These are phyloP conservation scores for Ceyx erithaca DNA, from an alignment of 2,797 vertebrate genomes.

Conservation along the genomic window DNA sequence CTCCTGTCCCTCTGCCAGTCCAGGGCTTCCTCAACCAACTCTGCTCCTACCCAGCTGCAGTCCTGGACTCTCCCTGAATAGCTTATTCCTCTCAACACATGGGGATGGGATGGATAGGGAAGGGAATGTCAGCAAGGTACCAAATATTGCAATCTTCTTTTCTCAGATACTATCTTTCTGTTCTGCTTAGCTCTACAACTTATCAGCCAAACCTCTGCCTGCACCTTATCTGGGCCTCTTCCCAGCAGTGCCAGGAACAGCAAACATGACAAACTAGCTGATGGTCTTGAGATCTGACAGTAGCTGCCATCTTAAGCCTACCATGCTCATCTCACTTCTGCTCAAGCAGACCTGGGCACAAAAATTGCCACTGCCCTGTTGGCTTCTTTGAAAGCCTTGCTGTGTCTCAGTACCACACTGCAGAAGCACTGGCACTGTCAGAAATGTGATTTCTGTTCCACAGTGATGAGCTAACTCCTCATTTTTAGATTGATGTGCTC, in stretches of 20 bases:
- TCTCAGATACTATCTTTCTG: neutral
- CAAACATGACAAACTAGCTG: neutral
- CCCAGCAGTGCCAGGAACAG: neutral
- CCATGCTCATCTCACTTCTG: neutral
- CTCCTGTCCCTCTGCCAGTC: neutral
- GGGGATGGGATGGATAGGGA: neutral
- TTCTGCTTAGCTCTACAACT: neutral
- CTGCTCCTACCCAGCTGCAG: neutral
- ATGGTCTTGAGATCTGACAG: neutral
- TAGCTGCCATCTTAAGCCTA: neutral
- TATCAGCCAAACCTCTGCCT: neutral
- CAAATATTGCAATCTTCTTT: neutral
- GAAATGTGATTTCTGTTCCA: constrained; percentile 40
- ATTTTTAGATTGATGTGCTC: constrained; percentile 13
- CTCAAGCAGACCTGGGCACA: neutral
- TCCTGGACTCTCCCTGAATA: neutral
- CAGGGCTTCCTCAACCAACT: neutral
- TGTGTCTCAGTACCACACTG: neutral
- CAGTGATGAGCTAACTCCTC: constrained; percentile 16
- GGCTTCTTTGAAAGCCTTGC: neutral
- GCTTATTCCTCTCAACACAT: neutral
- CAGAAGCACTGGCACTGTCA: constrained; percentile 6
- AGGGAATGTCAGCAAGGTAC: neutral
- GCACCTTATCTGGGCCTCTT: neutral
- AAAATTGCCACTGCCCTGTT: neutral